A percentile compares a stretch with the other conserved stretches of the same genome.
These are phyloP conservation scores for Microplitis manilae DNA, from an alignment of 2,888 invertebrate genomes.

Conservation along the genomic window DNA sequence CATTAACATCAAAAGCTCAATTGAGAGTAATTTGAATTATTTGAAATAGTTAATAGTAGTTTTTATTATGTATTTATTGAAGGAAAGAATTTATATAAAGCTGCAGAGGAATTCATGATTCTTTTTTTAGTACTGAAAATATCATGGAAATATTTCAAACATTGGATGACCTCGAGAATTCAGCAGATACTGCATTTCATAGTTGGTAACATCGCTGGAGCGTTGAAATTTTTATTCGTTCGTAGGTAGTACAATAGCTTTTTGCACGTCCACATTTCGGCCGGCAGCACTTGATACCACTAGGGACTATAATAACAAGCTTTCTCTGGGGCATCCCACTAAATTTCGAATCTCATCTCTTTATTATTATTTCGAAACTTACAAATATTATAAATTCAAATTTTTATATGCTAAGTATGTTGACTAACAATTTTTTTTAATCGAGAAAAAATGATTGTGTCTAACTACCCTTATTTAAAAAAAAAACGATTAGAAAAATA, in stretches of 20 bases:
- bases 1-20: neutral
- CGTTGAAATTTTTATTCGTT: constrained; percentile 55
- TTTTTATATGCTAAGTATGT: neutral
- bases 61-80: too few species aligned
- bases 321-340: constrained; percentile 29
- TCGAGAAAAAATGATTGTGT: too few species aligned
- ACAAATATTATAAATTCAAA: neutral
- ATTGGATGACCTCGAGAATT: constrained; percentile 38
- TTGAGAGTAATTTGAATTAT: neutral
- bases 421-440: neutral
- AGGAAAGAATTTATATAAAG: too few species aligned
- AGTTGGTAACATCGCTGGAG: constrained; percentile 43
- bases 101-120: too few species aligned
- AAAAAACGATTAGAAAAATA: too few species aligned
- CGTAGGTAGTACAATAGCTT: constrained; percentile 47
- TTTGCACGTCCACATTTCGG: constrained; percentile 32
- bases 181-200: constrained; percentile 48
- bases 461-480: too few species aligned
- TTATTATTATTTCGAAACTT: constrained; percentile 28
- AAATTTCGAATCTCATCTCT: constrained; percentile 47
- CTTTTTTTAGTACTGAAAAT: neutral
- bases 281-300: constrained; percentile 14
- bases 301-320: constrained; percentile 25
- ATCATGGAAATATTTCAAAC: neutral
- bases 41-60: too few species aligned